A percentile compares a stretch with the other conserved stretches of the same genome.
Evolutionary conservation across 2,113 vertebrate genomes (phyloP).

Genomic region (Tragelaphus strepsiceros): DNA sequence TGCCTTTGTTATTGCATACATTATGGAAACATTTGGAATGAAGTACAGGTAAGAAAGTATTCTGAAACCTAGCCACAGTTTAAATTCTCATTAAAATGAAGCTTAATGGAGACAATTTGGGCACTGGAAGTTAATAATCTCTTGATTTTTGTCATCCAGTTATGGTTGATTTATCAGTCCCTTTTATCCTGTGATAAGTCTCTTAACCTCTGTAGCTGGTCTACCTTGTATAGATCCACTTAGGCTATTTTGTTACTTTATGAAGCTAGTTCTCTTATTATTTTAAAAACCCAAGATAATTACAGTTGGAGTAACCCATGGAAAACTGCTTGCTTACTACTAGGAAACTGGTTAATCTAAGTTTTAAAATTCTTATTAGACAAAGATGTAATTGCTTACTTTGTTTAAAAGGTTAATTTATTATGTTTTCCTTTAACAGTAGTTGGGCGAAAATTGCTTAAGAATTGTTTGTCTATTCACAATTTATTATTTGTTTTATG

Average conservation of each 20-base stretch:
- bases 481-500: neutral
- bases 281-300: constrained; percentile 6
- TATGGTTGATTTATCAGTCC: neutral
- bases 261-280: neutral
- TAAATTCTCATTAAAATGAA: constrained; percentile 23
- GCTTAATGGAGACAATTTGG: neutral
- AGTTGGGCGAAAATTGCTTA: constrained; percentile 9
- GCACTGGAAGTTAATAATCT: neutral
- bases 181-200: neutral
- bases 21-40: constrained; percentile 99
- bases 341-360: neutral
- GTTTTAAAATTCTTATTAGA: neutral
- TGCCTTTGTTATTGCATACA: constrained; percentile 99
- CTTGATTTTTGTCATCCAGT: neutral
- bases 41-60: constrained; percentile 92
- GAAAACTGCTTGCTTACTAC: neutral
- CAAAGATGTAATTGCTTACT: neutral
- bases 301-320: neutral
- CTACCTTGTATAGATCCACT: neutral
- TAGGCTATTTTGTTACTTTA: constrained; percentile 4
- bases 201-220: neutral
- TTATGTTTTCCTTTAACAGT: neutral
- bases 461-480: neutral
- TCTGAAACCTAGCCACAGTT: neutral
- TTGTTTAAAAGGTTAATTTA: neutral